Evolutionary conservation across 2,113 vertebrate species (phyloP).

Genomic region (Corythaeola cristata): DNA sequence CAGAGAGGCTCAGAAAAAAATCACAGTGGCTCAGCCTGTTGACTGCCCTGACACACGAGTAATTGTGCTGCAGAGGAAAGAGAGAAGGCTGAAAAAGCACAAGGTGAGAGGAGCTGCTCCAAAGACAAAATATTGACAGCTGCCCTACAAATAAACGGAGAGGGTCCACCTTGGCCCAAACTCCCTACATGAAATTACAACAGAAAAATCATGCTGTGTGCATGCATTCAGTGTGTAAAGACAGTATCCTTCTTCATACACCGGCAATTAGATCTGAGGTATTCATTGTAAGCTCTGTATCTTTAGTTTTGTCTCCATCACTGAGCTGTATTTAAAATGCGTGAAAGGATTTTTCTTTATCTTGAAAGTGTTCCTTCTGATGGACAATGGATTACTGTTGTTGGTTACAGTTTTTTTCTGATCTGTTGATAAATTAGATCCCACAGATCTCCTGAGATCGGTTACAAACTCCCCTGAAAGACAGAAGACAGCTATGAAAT

Average conservation of each 20-base stretch:
- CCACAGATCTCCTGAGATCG: neutral
- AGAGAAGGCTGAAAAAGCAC: neutral
- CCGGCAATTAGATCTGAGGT: neutral
- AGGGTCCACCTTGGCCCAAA: neutral
- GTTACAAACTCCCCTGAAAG: neutral
- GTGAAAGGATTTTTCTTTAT: slow-evolving; percentile 32
- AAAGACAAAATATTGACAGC: slow-evolving; percentile 1
- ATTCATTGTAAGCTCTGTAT: neutral
- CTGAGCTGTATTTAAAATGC: slow-evolving; percentile 1
- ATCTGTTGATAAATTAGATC: neutral
- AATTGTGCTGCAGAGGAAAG: neutral
- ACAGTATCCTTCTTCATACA: neutral
- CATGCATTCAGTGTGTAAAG: neutral
- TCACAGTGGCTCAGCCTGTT: slow-evolving; percentile 15
- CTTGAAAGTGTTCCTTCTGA: neutral
- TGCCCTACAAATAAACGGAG: neutral
- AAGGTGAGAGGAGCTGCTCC: neutral
- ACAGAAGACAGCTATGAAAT: neutral
- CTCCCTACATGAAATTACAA: neutral
- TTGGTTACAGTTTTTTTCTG: neutral
- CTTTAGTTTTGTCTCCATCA: neutral
- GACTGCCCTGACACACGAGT: neutral
- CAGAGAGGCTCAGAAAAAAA: slow-evolving; percentile 19
- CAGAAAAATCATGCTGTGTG: neutral
- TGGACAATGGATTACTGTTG: neutral